Evolutionary conservation across 2,113 vertebrate genomes (phyloP).

Genomic region (Sula dactylatra): DNA sequence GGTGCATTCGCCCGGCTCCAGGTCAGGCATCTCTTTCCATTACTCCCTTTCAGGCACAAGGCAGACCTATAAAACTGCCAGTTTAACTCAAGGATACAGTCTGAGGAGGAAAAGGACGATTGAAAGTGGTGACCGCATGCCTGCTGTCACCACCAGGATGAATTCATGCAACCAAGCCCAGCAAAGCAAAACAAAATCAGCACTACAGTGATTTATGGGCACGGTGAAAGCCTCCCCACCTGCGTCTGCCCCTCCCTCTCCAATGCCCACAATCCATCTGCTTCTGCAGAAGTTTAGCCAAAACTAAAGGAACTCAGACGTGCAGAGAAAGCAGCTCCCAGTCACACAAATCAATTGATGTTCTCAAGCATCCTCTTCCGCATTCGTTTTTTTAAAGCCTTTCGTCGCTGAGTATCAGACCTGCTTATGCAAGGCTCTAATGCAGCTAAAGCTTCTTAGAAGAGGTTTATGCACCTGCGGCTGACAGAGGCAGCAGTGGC

Average conservation of each 20-base stretch:
- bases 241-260: neutral
- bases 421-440: neutral
- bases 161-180: neutral
- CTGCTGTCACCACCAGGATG: neutral
- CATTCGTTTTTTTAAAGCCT: neutral
- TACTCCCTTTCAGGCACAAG: neutral
- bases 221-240: neutral
- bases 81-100: neutral
- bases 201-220: neutral
- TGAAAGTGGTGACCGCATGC: neutral
- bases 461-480: neutral
- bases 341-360: rapidly evolving
- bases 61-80: neutral
- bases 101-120: neutral
- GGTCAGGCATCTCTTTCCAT: neutral
- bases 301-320: neutral
- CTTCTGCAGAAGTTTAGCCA: neutral
- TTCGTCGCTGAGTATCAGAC: neutral
- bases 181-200: neutral
- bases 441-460: neutral
- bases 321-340: neutral
- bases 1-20: rapidly evolving
- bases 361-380: neutral
- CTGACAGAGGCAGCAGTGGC: neutral
- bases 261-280: neutral